Evolutionary conservation across 2,113 vertebrate genomes (phyloP).

Genomic region (Neogobius melanostomus): DNA sequence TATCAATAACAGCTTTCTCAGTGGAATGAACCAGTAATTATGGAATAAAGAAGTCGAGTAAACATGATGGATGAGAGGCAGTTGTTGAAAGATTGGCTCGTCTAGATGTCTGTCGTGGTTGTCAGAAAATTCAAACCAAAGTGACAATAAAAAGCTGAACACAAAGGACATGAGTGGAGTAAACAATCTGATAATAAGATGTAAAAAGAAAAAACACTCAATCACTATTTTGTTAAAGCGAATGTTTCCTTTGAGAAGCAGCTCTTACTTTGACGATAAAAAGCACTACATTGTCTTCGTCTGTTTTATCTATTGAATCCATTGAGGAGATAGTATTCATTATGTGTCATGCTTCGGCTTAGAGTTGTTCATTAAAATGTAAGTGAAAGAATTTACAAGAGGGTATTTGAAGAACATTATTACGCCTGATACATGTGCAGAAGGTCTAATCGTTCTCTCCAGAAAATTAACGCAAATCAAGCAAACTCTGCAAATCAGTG

Average conservation of each 20-base stretch:
- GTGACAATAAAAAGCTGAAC: background rate
- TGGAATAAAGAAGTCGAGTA: background rate
- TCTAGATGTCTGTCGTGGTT: background rate
- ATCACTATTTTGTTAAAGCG: background rate
- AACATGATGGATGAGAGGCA: background rate
- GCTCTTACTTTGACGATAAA: background rate
- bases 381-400: too few species aligned
- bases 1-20: background rate
- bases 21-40: conserved; percentile 1
- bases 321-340: too few species aligned
- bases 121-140: background rate
- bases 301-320: too few species aligned
- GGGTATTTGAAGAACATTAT: too few species aligned
- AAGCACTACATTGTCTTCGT: too few species aligned
- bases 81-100: background rate
- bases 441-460: too few species aligned
- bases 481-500: too few species aligned
- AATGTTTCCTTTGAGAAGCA: background rate
- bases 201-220: background rate
- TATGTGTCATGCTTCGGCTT: too few species aligned
- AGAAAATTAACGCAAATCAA: too few species aligned
- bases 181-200: background rate
- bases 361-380: too few species aligned
- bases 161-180: background rate
- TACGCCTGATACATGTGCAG: too few species aligned